These are phyloP conservation scores for Jordanella pulchra DNA, from an alignment of 2,797 vertebrate species.

Conservation along the genomic window DNA sequence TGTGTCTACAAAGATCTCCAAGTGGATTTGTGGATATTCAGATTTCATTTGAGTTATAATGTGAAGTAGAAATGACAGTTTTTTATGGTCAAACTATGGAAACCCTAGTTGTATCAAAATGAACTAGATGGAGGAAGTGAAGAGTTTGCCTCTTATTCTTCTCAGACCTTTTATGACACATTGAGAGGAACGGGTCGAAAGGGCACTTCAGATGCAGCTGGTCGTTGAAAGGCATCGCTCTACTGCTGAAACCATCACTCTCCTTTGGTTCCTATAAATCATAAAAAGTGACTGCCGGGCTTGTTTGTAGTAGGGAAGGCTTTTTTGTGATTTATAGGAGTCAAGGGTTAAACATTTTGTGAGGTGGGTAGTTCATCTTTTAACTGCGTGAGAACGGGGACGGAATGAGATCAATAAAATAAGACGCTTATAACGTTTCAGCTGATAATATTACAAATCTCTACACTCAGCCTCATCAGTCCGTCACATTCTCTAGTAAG, in stretches of 20 bases:
- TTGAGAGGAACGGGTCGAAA: conserved; percentile 50
- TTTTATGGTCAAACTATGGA: conserved; percentile 31
- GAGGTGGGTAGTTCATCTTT: conserved; percentile 43
- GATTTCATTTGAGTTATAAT: background rate
- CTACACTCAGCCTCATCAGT: conserved; percentile 12
- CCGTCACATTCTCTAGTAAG: conserved; percentile 46
- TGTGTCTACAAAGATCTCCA: background rate
- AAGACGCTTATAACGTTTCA: conserved; percentile 34
- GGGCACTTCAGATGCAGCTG: conserved; percentile 72
- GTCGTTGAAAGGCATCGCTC: conserved; percentile 56
- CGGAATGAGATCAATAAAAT: conserved; percentile 23
- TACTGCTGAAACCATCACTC: conserved; percentile 43
- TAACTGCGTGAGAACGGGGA: conserved; percentile 49
- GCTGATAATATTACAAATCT: conserved; percentile 23
- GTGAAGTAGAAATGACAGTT: conserved; percentile 8
- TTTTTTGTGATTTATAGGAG: conserved; percentile 50
- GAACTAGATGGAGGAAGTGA: background rate
- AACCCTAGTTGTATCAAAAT: conserved; percentile 19
- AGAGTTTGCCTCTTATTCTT: conserved; percentile 3
- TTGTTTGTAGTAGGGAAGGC: conserved; percentile 6
- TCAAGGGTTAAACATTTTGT: conserved; percentile 39
- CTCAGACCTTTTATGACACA: conserved; percentile 13
- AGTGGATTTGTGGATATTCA: background rate
- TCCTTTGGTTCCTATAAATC: conserved; percentile 30
- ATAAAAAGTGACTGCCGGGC: conserved; percentile 33